Base-by-base conservation (phyloP, 2,888 invertebrate genomes). In the Tyria jacobaeae region DNA sequence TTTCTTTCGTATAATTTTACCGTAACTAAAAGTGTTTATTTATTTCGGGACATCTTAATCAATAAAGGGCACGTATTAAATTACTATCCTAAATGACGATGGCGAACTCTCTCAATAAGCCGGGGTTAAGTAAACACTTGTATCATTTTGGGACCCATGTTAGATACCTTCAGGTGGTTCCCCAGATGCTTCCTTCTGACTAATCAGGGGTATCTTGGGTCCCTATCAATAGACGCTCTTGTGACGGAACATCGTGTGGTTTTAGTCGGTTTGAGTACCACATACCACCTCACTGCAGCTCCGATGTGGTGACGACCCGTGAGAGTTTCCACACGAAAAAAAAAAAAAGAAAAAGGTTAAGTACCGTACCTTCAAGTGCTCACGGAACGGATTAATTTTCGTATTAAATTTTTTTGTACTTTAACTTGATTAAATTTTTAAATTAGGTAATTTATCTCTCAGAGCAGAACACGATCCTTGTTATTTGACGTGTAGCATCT, bases 61-160 rank as follows among this genome's bases (percentile, higher is more conserved):
- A 49, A 57, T 37, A 69, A 70, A 67, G 66, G 66, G 68, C 70
- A 67, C 64, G 66, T 73, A 75, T 79, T 70, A 79, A 78, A 71
- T 75, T 76, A 80, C 81, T 83, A 82, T 80, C 77, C 74, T 64
- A 80, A 79, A 76, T 78, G 75, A 76, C 61, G 72, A 76, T 78
- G 75, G 75, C 61, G 72, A 76, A 76, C 70, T 70, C 71, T 67
- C 64, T 66, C 75, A 69, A 76, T 67, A 62, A 52, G 64, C 51
- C 62, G 50, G 52, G 66, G 63, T 76, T 78, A 73, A 57, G 69
- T 41, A 34, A 51, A 58, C 71, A 71, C 68, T 71, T 70, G 71
- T 66, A 62, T 62, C 63, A 70, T 75, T 73, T 73, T 70, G 61
- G 66, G 55, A 66, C 66, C 64, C 62, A 66, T 69, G 44, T 17